Evolutionary conservation across 2,888 invertebrate genomes (phyloP).

Genomic region (Pristionchus exspectatus): DNA sequence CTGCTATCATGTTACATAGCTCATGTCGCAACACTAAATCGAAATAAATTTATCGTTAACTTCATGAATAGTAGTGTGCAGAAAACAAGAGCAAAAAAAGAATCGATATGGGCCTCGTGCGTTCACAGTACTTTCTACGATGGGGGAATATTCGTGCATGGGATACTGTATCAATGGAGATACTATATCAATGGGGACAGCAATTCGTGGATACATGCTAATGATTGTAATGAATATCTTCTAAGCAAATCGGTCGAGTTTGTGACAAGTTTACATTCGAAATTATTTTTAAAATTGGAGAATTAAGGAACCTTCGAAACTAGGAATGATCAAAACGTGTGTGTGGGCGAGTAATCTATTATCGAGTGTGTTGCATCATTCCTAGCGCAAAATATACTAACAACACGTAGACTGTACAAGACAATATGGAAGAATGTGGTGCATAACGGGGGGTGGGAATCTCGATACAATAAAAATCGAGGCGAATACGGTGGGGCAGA

Average conservation of each 20-base stretch:
- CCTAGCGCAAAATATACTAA: not conserved
- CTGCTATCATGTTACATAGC: no score
- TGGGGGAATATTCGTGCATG: not conserved
- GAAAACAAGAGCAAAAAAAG: not conserved
- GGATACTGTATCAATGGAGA: not conserved
- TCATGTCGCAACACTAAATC: not conserved
- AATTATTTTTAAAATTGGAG: not conserved
- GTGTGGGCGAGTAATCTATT: not conserved
- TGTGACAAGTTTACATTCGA: constrained; percentile 1
- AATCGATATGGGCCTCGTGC: constrained; percentile 38
- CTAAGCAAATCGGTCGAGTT: not conserved
- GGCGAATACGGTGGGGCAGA: no score
- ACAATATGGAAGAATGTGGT: not conserved
- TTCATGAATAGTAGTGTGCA: not conserved
- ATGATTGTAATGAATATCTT: not conserved
- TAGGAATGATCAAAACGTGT: constrained; percentile 11
- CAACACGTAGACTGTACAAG: constrained; percentile 26
- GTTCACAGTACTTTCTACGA: constrained; percentile 40
- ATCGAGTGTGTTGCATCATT: constrained; percentile 19
- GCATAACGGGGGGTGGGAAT: not conserved
- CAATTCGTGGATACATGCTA: not conserved
- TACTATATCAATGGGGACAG: not conserved
- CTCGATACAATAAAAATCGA: no score
- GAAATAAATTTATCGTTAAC: not conserved
- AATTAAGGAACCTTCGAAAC: not conserved